Percentiles rank a stretch among this genome's conserved stretches.
Evolutionary conservation across 1,140 invertebrate species (phyloP).

Genomic region (Megalonaias nervosa): DNA sequence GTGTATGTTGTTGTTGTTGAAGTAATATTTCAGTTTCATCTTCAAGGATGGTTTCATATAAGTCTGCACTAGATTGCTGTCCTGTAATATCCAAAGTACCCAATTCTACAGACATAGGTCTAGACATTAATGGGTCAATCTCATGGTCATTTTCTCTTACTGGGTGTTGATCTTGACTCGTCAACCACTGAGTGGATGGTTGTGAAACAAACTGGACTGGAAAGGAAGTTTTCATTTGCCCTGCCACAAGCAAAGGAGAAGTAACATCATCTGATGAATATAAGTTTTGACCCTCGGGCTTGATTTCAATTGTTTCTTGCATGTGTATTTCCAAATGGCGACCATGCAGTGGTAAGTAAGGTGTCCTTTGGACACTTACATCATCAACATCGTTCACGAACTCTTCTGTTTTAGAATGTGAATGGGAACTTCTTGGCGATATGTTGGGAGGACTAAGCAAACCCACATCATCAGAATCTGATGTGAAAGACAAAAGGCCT

Average conservation of each 20-base stretch:
- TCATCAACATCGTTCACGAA: too few species aligned
- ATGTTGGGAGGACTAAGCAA: conserved; percentile 2
- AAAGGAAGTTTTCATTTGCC: neutral
- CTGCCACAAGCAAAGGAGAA: neutral
- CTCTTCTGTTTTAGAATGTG: too few species aligned
- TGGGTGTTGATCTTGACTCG: neutral
- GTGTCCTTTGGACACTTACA: neutral
- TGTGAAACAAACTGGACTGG: neutral
- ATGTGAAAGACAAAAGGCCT: conserved; percentile 36
- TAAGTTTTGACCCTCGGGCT: conserved; percentile 6
- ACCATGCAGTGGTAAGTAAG: conserved; percentile 4
- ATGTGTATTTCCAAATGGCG: conserved; percentile 2
- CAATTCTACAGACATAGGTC: too few species aligned
- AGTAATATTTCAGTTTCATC: neutral
- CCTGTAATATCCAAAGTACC: too few species aligned
- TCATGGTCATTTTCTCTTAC: too few species aligned
- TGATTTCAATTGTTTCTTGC: conserved; percentile 2
- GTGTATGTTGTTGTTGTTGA: conserved; percentile 16
- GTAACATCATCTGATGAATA: conserved; percentile 12
- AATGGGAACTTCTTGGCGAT: conserved; percentile 24
- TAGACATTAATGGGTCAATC: too few species aligned
- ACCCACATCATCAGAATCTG: conserved; percentile 39
- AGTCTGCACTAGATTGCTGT: neutral
- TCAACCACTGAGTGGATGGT: neutral
- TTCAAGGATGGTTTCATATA: neutral